Percentiles rank a stretch among this genome's conserved stretches.
These are phyloP conservation scores for Cryptocheilus praepositus DNA, from an alignment of 2,888 invertebrate genomes.

Conservation along the genomic window DNA sequence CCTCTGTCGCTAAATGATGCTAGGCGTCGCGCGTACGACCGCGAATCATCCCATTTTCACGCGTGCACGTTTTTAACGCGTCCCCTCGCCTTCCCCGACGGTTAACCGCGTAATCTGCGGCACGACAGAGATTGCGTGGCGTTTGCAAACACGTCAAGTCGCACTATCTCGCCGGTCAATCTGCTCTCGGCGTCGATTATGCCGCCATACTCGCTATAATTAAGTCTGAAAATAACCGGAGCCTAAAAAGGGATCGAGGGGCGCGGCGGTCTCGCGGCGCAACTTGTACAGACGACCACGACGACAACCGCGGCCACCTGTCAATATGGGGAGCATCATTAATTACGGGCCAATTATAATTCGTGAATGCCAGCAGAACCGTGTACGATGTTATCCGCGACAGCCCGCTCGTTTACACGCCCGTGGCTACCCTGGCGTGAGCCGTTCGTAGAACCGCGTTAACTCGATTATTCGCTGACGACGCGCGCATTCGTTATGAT, in stretches of 20 bases:
- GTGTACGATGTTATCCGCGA: conserved; percentile 52
- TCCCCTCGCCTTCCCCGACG: background rate
- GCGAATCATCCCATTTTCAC: background rate
- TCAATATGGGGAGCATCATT: conserved; percentile 65
- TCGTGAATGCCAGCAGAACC: conserved; percentile 51
- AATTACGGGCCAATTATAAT: conserved; percentile 69
- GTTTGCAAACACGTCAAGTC: too few relatives aligned
- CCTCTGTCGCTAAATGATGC: too few relatives aligned
- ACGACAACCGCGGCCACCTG: conserved; percentile 52
- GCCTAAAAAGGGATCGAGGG: conserved; percentile 37
- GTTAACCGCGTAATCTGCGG: background rate
- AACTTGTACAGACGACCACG: background rate
- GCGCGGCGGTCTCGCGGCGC: conserved; percentile 35
- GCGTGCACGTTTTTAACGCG: background rate
- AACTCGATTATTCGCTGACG: conserved; percentile 51
- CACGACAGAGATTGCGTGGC: too few relatives aligned
- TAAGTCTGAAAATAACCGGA: conserved; percentile 47
- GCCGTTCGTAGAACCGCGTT: conserved; percentile 46
- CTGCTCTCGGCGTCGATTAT: conserved; percentile 43
- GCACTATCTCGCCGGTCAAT: conserved; percentile 42
- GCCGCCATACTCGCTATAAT: conserved; percentile 50
- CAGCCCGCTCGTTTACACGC: conserved; percentile 51
- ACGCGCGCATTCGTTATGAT: conserved; percentile 44
- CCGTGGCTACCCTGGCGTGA: conserved; percentile 23
- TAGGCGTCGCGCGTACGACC: background rate